A percentile compares a stretch with the other conserved stretches of the same genome.
Conservation (phyloP, 2,113 vertebrate species). For the Capricornis sumatraensis region DNA sequence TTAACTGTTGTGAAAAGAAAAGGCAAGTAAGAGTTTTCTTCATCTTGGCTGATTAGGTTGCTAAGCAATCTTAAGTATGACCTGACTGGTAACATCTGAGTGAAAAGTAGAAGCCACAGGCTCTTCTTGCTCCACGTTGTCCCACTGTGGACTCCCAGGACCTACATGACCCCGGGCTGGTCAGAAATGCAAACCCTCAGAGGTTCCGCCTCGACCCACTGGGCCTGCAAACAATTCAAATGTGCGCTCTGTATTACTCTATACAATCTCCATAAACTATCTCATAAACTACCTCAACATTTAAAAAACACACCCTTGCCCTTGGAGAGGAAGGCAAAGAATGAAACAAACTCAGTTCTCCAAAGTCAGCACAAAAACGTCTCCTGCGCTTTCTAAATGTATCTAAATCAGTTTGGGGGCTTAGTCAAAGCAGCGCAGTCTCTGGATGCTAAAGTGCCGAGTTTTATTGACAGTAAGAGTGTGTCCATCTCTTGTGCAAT, state of each 20-base stretch:
- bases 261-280: too few relatives aligned
- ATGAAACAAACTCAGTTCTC: background rate
- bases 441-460: background rate
- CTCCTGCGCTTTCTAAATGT: background rate
- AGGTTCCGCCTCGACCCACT: background rate
- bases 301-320: background rate
- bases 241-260: rapidly evolving
- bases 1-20: background rate
- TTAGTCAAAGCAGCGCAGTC: background rate
- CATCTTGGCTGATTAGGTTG: background rate
- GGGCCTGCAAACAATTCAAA: background rate
- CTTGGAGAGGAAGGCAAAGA: background rate
- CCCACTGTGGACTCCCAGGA: background rate
- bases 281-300: background rate
- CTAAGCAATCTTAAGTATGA: background rate
- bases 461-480: background rate
- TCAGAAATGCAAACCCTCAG: background rate
- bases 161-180: too few relatives aligned
- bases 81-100: background rate
- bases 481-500: background rate
- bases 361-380: background rate
- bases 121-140: background rate
- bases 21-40: background rate
- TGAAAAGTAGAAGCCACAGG: background rate
- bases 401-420: background rate